Percentiles rank a stretch among this genome's conserved stretches.
These are phyloP conservation scores for Myxocyprinus asiaticus DNA, from an alignment of 2,113 vertebrate genomes.

Conservation along the genomic window DNA sequence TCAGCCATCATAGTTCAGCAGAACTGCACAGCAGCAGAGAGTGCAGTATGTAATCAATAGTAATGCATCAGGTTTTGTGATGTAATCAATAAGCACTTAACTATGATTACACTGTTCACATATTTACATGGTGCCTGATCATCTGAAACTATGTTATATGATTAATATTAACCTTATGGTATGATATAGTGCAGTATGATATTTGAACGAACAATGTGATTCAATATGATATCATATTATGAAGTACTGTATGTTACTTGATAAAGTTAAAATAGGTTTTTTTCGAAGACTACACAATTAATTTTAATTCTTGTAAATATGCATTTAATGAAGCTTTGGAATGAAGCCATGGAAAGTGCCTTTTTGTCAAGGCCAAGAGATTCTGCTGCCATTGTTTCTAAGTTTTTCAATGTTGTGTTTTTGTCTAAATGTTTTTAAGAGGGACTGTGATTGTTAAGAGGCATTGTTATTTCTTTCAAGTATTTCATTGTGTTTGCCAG, in stretches of 20 bases:
- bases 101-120: neutral
- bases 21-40: neutral
- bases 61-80: slow-evolving; percentile 33
- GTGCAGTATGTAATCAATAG: slow-evolving; percentile 33
- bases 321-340: no score
- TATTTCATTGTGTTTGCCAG: neutral
- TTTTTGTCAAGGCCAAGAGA: no score
- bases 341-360: no score
- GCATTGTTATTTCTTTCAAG: neutral
- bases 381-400: no score
- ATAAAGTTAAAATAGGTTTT: no score
- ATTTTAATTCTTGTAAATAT: no score
- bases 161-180: neutral
- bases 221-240: neutral
- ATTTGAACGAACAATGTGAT: neutral
- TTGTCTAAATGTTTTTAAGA: neutral
- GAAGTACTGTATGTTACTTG: neutral
- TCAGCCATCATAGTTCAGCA: neutral
- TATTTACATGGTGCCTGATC: neutral
- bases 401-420: neutral
- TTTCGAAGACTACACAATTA: no score
- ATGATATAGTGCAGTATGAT: neutral
- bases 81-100: slow-evolving; percentile 34
- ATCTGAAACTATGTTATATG: slow-evolving; percentile 9
- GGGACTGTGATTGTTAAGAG: neutral